Conservation (phyloP, 92 coral and sea anemone genomes). For the Paramuricea clavata region DNA sequence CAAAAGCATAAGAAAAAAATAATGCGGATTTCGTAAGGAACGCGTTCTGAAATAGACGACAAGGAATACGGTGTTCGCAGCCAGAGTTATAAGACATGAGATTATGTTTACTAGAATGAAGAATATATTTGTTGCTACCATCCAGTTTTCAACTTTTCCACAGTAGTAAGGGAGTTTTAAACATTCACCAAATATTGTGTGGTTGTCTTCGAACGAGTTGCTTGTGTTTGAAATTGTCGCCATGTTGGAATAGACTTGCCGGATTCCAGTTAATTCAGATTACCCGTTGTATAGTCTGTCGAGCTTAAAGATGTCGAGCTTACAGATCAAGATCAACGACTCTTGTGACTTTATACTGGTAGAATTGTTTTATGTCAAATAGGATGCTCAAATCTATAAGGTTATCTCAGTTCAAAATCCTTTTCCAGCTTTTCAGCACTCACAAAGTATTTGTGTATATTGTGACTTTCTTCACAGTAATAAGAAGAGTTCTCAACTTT, state of each 20-base stretch:
- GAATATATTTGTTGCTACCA: slow-evolving; percentile 36
- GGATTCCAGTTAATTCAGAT: too few relatives aligned
- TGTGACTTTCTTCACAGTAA: too few relatives aligned
- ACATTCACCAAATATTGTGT: slow-evolving; percentile 9
- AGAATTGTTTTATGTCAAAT: too few relatives aligned
- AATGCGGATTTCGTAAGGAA: slow-evolving; percentile 29
- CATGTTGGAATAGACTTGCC: background rate
- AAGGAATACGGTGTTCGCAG: slow-evolving; percentile 49
- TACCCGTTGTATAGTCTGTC: too few relatives aligned
- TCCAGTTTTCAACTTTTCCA: slow-evolving; percentile 15
- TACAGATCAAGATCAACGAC: too few relatives aligned
- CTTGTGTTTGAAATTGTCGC: background rate
- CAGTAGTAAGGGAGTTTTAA: slow-evolving; percentile 37
- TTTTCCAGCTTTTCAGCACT: too few relatives aligned
- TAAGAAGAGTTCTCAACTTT: too few relatives aligned
- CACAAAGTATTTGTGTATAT: too few relatives aligned
- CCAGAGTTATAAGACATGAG: slow-evolving; percentile 32
- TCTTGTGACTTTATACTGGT: too few relatives aligned
- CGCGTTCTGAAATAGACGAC: slow-evolving; percentile 35
- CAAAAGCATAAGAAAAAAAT: slow-evolving; percentile 45
- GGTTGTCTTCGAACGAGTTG: background rate
- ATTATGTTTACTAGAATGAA: slow-evolving; percentile 38
- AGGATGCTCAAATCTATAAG: too few relatives aligned
- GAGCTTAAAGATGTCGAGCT: too few relatives aligned
- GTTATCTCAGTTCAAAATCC: too few relatives aligned